A percentile compares a stretch with the other conserved stretches of the same genome.
phyloP scores from a whole-genome alignment of 2,888 invertebrate species.

The Antheraea yamamai region DNA sequence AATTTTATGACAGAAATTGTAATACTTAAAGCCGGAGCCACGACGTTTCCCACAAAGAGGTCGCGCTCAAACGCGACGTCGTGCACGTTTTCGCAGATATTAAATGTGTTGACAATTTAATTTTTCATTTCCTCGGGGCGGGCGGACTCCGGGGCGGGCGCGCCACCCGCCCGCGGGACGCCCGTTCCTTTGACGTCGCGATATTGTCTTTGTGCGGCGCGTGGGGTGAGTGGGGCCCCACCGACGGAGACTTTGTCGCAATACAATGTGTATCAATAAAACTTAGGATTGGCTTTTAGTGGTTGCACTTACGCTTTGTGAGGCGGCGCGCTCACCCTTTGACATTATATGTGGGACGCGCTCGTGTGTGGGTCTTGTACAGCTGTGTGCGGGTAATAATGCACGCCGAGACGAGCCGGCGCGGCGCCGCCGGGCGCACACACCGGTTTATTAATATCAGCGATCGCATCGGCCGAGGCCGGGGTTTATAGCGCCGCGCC shows the following conservation, averaged over 20 bases:
- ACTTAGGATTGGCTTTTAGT: constrained; percentile 83
- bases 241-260: constrained; percentile 81
- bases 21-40: constrained; percentile 76
- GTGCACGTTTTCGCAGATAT: constrained; percentile 82
- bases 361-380: constrained; percentile 36
- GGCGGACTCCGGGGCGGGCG: constrained; percentile 50
- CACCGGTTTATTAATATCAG: constrained; percentile 63
- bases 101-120: constrained; percentile 83
- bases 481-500: constrained; percentile 4
- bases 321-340: constrained; percentile 81
- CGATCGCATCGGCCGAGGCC: constrained; percentile 45
- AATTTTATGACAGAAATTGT: constrained; percentile 78
- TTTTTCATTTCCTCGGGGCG: constrained; percentile 82
- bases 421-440: constrained; percentile 53
- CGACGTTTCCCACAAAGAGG: constrained; percentile 70
- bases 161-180: constrained; percentile 59
- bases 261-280: constrained; percentile 83
- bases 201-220: constrained; percentile 82
- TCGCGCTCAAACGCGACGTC: constrained; percentile 77
- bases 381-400: constrained; percentile 55
- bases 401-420: constrained; percentile 65
- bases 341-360: constrained; percentile 76
- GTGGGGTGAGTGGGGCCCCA: constrained; percentile 76
- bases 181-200: constrained; percentile 81
- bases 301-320: constrained; percentile 83